phyloP scores from a whole-genome alignment of 2,888 invertebrate genomes.

The Scaptodrosophila latifasciaeformis region DNA sequence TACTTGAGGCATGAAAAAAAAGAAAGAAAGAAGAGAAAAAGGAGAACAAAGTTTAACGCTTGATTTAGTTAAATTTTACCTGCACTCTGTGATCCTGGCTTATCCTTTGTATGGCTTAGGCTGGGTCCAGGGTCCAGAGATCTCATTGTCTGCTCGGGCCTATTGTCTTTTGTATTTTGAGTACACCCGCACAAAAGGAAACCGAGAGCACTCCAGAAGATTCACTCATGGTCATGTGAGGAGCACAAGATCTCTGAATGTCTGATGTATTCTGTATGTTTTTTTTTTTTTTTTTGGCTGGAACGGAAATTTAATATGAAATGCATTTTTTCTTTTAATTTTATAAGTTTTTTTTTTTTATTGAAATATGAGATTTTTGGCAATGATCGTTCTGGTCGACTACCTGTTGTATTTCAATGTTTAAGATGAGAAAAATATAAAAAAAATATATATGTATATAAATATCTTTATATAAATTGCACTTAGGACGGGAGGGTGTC shows the following conservation, averaged over 20 bases:
- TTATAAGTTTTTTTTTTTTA: constrained; percentile 11
- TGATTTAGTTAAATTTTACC: constrained; percentile 68
- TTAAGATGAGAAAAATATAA: too few species aligned
- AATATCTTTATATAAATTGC: constrained; percentile 47
- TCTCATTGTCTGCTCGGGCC: constrained; percentile 22
- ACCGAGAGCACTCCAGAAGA: constrained; percentile 7
- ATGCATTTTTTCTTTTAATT: constrained; percentile 24
- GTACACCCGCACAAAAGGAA: constrained; percentile 45
- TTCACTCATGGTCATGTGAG: constrained; percentile 19
- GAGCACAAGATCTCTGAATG: too few species aligned
- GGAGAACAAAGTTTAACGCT: too few species aligned
- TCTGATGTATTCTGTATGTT: too few species aligned
- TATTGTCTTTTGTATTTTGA: constrained; percentile 34
- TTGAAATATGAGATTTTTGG: constrained; percentile 62
- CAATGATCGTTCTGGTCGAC: constrained; percentile 35
- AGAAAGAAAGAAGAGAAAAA: too few species aligned
- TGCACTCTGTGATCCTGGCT: too few species aligned
- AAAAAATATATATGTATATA: not conserved
- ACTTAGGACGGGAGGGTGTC: constrained; percentile 73
- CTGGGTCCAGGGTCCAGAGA: too few species aligned
- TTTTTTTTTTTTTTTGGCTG: constrained; percentile 16
- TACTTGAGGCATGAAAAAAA: too few species aligned
- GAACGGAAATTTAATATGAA: constrained; percentile 73
- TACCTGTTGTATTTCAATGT: constrained; percentile 23
- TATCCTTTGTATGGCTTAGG: too few species aligned